Percentiles rank a stretch among this genome's conserved stretches.
phyloP scores from a whole-genome alignment of 2,113 vertebrate species.

The Rhombomys opimus region DNA sequence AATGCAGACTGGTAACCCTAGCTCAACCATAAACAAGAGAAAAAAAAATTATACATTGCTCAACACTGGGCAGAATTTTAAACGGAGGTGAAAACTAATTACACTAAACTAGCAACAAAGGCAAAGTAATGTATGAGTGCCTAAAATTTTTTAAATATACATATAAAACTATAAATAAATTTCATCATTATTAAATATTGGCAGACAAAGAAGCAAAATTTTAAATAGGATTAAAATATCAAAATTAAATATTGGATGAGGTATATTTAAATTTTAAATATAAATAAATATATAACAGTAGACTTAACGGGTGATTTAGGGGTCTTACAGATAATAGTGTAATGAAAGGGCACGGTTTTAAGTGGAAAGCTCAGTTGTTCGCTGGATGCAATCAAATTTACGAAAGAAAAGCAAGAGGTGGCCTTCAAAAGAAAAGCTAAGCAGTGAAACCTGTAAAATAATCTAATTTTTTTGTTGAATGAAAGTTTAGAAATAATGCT shows the following conservation, averaged over 20 bases:
- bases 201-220: conserved; percentile 2
- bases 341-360: neutral
- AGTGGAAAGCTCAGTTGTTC: conserved; percentile 39
- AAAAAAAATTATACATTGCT: conserved; percentile 10
- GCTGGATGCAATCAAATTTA: neutral
- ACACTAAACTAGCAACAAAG: conserved; percentile 46
- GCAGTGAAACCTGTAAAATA: neutral
- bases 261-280: neutral
- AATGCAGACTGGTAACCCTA: conserved; percentile 1
- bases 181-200: neutral
- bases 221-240: neutral
- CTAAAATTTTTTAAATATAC: conserved; percentile 23
- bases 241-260: neutral
- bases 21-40: neutral
- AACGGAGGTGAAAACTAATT: conserved; percentile 29
- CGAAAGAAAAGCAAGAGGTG: neutral
- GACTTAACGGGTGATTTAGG: neutral
- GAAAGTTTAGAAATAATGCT: conserved; percentile 6
- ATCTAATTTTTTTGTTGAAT: neutral
- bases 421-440: conserved; percentile 26
- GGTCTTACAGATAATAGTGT: neutral
- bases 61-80: neutral
- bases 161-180: conserved; percentile 40
- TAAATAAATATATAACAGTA: neutral
- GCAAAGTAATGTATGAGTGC: neutral